phyloP scores from a whole-genome alignment of 2,797 vertebrate genomes.

The Squalus acanthias region DNA sequence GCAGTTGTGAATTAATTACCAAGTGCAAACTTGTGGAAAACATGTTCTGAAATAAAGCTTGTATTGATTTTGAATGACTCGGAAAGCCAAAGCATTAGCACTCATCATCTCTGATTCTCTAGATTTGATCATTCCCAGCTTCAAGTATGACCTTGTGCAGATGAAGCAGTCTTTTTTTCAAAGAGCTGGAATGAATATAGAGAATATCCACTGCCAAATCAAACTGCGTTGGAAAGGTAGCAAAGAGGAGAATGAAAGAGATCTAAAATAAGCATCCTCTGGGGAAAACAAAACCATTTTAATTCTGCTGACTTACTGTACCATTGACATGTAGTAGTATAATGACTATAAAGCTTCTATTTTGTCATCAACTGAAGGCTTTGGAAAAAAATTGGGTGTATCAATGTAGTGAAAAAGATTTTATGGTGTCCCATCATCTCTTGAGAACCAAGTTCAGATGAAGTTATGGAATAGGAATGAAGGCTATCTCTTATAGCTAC shows the following conservation, averaged over 20 bases:
- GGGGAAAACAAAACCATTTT: neutral
- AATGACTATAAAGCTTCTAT: neutral
- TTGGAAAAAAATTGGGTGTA: neutral
- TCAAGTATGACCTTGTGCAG: neutral
- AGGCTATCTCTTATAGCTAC: neutral
- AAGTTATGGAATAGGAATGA: neutral
- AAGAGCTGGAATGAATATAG: neutral
- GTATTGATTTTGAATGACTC: neutral
- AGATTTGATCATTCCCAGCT: neutral
- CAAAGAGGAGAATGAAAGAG: neutral
- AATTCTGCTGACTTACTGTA: neutral
- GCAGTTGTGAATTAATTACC: neutral
- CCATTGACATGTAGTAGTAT: neutral
- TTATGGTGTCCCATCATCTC: neutral
- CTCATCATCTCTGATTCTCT: neutral
- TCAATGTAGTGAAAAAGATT: neutral
- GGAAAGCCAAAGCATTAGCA: neutral
- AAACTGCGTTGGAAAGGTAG: neutral
- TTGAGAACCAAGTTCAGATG: neutral
- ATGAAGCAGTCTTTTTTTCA: neutral
- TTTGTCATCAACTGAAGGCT: neutral
- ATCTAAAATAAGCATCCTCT: neutral
- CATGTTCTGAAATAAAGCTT: neutral
- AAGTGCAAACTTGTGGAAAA: neutral
- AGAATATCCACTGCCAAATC: neutral